Base-by-base conservation (phyloP, 2,797 vertebrate genomes). In the Bovichtus diacanthus region DNA sequence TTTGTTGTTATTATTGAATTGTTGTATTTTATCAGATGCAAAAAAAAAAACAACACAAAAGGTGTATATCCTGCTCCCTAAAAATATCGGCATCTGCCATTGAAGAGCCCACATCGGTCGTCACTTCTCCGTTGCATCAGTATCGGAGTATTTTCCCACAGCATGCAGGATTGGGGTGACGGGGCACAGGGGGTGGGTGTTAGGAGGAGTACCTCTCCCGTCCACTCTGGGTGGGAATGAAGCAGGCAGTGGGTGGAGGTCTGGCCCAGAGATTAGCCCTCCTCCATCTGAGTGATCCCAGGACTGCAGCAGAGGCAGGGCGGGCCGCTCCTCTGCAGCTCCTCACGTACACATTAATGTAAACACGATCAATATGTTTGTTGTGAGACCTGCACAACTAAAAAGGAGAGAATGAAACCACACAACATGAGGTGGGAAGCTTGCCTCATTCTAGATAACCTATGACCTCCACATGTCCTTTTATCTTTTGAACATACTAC, bases 351-450 rank as follows among this genome's bases (percentile, higher is more conserved):
- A 81, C 80, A 81, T 88, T 92, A 95, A 96, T 96, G 95, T 94
- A 94, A 94, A 95, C 82, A 90, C 81, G 88, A 95, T 94, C 92
- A 85, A 92, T 91, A 88, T 50, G 81, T 92, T 93, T 93, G 87
- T 93, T 93, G 89, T 88, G 82, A 90, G 86, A 80, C 91, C 85
- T 76, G 85, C 84, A 69, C 86, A 78, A 76, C 87, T 81, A n/a
- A 83, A 85, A 69, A 88, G 79, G 71, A 78, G 76, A 73, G 70
- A 72, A 74, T 66, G 74, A 88, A 87, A 80, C 71, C 49, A 70
- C 81, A 51, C 74, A 80, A 64, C 63, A 23, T 36, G 54, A 84
- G 79, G 86, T 84, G 65, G 39, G 66, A 74, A 73, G 80, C 51
- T 49, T 54, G 19, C 29, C 67, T 85, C 50, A 41, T 81, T 86